Base-by-base conservation (phyloP, 2,113 vertebrate genomes). In the Bothrops jararaca region DNA sequence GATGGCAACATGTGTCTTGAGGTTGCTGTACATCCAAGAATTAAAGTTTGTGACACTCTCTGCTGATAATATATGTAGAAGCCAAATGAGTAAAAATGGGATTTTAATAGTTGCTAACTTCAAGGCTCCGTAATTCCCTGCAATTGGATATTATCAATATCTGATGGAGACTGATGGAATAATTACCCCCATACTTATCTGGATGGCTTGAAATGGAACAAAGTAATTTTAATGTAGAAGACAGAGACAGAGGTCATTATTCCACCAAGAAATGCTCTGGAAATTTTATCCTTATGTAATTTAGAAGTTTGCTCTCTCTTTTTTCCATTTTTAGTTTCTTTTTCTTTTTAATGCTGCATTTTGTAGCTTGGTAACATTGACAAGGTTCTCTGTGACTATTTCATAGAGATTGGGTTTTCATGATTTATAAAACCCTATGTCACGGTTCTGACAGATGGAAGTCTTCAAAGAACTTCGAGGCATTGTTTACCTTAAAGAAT, bases 121-220 rank as follows among this genome's bases (percentile, higher is more conserved):
- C 0, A 74, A 4, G 90, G 48, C 10, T 34, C 60, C 91, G 64
- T 54, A 92, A 94, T 95, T 91, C 92, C 89, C 89, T 94, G 24
- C 85, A 89, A 92, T 69, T 91, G 92, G 94, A 90, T 45, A 94
- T 88, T 92, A 95, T 94, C 29, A n/a, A 86, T 85, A 86, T 89
- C 58, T 86, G 60, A 94, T 69, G 48, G 90, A 94, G 88, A 92
- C 87, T 92, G 93, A 89, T 94, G 80, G 92, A 90, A 42, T 87
- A 94, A 97, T 96, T 94, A 92, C 86, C 80, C 88, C 86, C 92
- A 94, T 94, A 95, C 93, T 92, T 54, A 90, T 5, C 50, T 93
- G 92, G 39, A 53, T 57, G 90, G 58, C 29, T 0, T 85, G 0
- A 80, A 91, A 52, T 15, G 53, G 92, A 91, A 57, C 11, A 89